phyloP scores from a whole-genome alignment of 1,140 invertebrate genomes.

The Portunus trituberculatus region DNA sequence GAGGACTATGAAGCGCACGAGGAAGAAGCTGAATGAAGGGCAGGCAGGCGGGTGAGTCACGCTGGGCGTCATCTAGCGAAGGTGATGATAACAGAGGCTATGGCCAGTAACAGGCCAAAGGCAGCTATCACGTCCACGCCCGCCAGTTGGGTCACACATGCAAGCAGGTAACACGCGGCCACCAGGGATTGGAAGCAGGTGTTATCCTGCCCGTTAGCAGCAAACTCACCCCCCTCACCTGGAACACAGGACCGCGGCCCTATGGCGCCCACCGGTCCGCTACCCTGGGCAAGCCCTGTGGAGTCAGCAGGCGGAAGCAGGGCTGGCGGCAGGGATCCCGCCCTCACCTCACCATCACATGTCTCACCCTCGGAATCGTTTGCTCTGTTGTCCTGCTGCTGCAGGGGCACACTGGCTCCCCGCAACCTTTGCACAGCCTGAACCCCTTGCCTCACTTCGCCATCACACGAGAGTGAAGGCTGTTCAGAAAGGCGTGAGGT shows the following conservation, averaged over 20 bases:
- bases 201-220: constrained; percentile 26
- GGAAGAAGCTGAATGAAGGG: not conserved
- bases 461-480: not conserved
- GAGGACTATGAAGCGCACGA: not conserved
- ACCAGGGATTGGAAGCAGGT: constrained; percentile 66
- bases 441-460: not conserved
- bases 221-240: constrained; percentile 64
- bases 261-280: not conserved
- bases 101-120: constrained; percentile 86
- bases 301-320: constrained; percentile 27
- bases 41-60: not conserved
- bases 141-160: constrained; percentile 84
- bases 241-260: constrained; percentile 62
- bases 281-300: not conserved
- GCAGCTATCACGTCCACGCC: constrained; percentile 85
- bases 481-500: not conserved
- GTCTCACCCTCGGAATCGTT: constrained; percentile 55
- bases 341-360: constrained; percentile 21
- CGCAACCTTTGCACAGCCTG: not conserved
- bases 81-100: constrained; percentile 86
- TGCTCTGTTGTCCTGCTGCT: not conserved
- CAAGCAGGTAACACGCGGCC: constrained; percentile 85
- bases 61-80: constrained; percentile 81
- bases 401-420: constrained; percentile 54
- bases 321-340: constrained; percentile 59